Evolutionary conservation across 2,797 vertebrate species (phyloP), one percentile per base, ranked within the genome.

Genomic region (Meda fulgida): DNA sequence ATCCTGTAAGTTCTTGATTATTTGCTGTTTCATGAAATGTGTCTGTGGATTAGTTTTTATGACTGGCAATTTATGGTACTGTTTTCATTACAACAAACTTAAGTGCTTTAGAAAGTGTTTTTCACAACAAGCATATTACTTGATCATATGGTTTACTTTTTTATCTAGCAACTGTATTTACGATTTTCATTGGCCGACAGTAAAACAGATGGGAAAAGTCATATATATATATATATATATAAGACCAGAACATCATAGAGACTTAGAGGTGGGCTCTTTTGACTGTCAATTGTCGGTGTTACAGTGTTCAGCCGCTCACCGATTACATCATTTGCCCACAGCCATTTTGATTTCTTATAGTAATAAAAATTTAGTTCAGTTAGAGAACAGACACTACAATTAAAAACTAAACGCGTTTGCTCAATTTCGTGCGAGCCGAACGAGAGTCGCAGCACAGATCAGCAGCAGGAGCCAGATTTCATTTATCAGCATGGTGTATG

Each of bases 21-120:
- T 88, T 58, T 43, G 63, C 66, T 51, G 34, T 81, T 31, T 72
- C n/a, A 65, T 73, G 84, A 81, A 85, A 83, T 73, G 26, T 19
- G 63, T 73, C 84, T 58, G 53, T 34, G 18, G 60, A 80, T 72
- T 21, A 2, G 14, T 73, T 73, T 66, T 31, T 48, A 31, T 71
- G 6, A 31, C 3, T 63, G 40, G 1, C 69, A 81, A 82, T 73
- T 23, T 26, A 78, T 55, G 18, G 63, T 65, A 8, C 21, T 7
- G 23, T 87, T 85, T 81, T 29, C 9, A 55, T 76, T 85, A 77
- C 53, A 58, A 67, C 58, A 60, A 80, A 76, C 34, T 18, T 70
- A 51, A 75, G 80, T 21, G 58, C 34, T 51, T 63, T 63, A 31
- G 26, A 78, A 46, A 23, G 26, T 0, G 18, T n/a, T 60, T 53